Evolutionary conservation across 2,888 invertebrate genomes (phyloP), one percentile per base, ranked within the genome.

Genomic region (Andrena camellia): DNA sequence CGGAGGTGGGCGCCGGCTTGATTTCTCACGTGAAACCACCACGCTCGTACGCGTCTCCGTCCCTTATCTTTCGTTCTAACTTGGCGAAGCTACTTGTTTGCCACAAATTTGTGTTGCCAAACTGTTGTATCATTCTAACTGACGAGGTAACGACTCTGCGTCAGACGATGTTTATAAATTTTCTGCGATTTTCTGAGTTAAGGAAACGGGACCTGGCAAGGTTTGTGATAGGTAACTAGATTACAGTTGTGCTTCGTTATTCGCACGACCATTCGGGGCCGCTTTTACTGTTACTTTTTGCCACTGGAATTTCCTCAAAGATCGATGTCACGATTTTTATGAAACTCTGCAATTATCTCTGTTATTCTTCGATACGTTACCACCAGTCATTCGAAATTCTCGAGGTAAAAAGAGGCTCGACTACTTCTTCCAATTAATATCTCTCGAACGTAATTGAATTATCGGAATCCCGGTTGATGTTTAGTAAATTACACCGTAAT

Each of bases 11-110:
- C 29, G 60, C 10, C 57, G 20, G 17, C 48, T 23, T 26, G 73
- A 29, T 74, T 66, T 84, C 78, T 80, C 78, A 76, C 77, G 74
- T 68, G 52, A 70, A 80, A 78, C 63, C 50, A 73, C 71, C 72
- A 7, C 59, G 33, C 57, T 48, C 26, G 35, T 57, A n/a, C 17
- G 23, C 69, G n/a, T 50, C 4, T 4, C 50, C 52, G 60, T 35
- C 66, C 70, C 78, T 81, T 84, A 77, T 59, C 78, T 64, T 74
- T 54, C 62, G 68, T 17, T 10, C 52, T 66, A 29, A 54, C 57
- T 23, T 10, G 10, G 31, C 66, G 42, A 35, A 69, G 59, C 35
- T 60, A 63, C 73, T 57, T 71, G 63, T 74, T 83, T 62, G 33
- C 70, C 35, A 64, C 79, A 59, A 75, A 80, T 68, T 71, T 52